Conservation (phyloP, 2,113 vertebrate genomes). For the Zeus faber region DNA sequence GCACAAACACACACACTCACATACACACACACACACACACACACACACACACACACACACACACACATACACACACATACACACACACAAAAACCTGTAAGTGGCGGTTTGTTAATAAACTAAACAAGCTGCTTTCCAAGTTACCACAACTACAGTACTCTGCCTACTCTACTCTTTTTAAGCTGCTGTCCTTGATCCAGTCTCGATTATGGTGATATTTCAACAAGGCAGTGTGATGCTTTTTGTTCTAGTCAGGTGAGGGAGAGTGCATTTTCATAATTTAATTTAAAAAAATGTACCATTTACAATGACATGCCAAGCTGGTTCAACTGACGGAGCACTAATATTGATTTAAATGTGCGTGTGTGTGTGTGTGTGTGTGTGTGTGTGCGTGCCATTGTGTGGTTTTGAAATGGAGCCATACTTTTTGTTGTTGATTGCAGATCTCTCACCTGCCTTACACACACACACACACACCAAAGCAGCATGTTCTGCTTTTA, state of each 20-base stretch:
- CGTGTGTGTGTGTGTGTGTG: constrained; percentile 17
- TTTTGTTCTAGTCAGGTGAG: constrained; percentile 17
- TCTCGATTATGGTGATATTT: constrained; percentile 11
- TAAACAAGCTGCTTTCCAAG: too few relatives aligned
- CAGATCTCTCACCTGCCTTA: too few relatives aligned
- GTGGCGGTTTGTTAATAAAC: too few relatives aligned
- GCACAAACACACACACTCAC: constrained; percentile 9
- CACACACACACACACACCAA: constrained; percentile 34
- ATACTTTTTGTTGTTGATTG: constrained; percentile 15
- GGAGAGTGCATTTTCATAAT: constrained; percentile 29
- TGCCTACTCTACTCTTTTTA: too few relatives aligned
- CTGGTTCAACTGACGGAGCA: constrained; percentile 27
- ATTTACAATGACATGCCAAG: constrained; percentile 12
- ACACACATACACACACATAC: neutral
- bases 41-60: neutral
- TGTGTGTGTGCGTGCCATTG: neutral
- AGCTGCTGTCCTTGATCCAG: constrained; percentile 15
- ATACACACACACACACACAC: neutral
- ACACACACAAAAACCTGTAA: too few relatives aligned
- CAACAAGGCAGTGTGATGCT: too few relatives aligned
- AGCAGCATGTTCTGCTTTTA: constrained; percentile 64
- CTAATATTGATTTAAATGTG: constrained; percentile 56
- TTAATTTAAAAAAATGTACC: constrained; percentile 15
- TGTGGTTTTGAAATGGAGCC: constrained; percentile 3
- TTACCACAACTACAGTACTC: too few relatives aligned